Percentiles rank a stretch among this genome's conserved stretches.
phyloP scores from a whole-genome alignment of 2,888 invertebrate genomes.

The Sarcophaga subvicina region DNA sequence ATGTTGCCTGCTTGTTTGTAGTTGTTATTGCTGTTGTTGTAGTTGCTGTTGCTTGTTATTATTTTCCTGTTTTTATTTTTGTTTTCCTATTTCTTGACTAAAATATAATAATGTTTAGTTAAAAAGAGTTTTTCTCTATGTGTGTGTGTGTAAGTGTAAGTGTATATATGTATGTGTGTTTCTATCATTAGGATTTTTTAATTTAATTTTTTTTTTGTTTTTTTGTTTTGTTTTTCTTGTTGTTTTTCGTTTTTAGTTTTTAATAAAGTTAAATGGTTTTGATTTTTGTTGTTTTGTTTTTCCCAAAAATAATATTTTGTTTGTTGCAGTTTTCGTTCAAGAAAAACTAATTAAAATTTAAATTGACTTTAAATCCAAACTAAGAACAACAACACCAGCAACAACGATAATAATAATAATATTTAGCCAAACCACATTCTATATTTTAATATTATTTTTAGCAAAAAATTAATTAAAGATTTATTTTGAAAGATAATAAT shows the following conservation, averaged over 20 bases:
- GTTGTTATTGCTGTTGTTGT: constrained; percentile 18
- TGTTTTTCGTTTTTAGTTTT: constrained; percentile 58
- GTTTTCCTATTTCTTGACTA: background rate
- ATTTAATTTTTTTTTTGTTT: constrained; percentile 62
- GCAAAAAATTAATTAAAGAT: constrained; percentile 64
- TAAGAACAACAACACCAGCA: constrained; percentile 5
- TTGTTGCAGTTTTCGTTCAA: constrained; percentile 50
- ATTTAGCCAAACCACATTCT: constrained; percentile 30
- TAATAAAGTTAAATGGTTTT: constrained; percentile 62
- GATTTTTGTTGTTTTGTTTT: constrained; percentile 2
- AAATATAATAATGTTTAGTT: background rate
- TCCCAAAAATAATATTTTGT: constrained; percentile 19
- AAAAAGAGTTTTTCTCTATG: background rate
- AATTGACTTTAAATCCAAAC: constrained; percentile 55
- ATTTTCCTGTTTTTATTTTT: background rate
- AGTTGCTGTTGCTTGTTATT: constrained; percentile 12
- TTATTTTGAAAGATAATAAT: constrained; percentile 57
- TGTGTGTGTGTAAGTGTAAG: background rate
- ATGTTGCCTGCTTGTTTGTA: constrained; percentile 49
- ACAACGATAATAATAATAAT: background rate
- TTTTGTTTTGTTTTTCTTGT: constrained; percentile 60
- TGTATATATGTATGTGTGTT: background rate
- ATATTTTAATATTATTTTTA: constrained; percentile 30
- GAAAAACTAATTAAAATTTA: constrained; percentile 68
- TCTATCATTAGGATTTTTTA: constrained; percentile 59